Percentiles rank a stretch among this genome's conserved stretches.
phyloP scores from a whole-genome alignment of 2,113 vertebrate species.

The Neodon shergylaensis region DNA sequence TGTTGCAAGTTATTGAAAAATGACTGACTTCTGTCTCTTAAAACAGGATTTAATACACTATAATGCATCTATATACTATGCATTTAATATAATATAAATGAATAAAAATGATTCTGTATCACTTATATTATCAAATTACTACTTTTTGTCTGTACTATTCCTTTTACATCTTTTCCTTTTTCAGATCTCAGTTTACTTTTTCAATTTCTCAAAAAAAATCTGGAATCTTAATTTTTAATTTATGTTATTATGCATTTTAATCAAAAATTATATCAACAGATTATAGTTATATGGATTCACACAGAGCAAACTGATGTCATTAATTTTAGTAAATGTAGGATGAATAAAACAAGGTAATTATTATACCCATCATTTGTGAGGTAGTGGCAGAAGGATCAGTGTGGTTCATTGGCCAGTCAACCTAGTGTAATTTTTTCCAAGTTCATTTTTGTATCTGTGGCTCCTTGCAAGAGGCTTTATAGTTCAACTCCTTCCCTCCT shows the following conservation, averaged over 20 bases:
- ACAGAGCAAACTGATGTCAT: not conserved
- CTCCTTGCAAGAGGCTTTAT: not conserved
- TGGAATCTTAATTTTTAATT: not conserved
- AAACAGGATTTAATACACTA: not conserved
- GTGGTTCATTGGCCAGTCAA: not conserved
- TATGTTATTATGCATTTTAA: not conserved
- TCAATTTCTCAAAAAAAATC: not conserved
- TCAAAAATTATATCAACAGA: not conserved
- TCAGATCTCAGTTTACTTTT: not conserved
- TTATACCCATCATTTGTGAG: not conserved
- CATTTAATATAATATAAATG: not conserved
- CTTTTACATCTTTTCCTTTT: not conserved
- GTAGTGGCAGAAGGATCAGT: not conserved
- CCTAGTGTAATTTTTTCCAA: not conserved
- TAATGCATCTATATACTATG: not conserved
- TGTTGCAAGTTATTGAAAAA: slow-evolving; percentile 20
- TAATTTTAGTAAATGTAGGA: not conserved
- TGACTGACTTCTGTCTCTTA: slow-evolving; percentile 2
- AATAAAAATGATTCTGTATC: slow-evolving; percentile 12
- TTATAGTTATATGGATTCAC: not conserved
- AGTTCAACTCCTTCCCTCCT: not conserved
- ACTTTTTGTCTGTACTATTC: not conserved
- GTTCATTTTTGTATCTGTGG: not conserved
- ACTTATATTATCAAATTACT: not conserved
- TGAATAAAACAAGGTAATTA: not conserved